Conservation (phyloP, 2,888 invertebrate genomes). For the Standfussiana lucernea region DNA sequence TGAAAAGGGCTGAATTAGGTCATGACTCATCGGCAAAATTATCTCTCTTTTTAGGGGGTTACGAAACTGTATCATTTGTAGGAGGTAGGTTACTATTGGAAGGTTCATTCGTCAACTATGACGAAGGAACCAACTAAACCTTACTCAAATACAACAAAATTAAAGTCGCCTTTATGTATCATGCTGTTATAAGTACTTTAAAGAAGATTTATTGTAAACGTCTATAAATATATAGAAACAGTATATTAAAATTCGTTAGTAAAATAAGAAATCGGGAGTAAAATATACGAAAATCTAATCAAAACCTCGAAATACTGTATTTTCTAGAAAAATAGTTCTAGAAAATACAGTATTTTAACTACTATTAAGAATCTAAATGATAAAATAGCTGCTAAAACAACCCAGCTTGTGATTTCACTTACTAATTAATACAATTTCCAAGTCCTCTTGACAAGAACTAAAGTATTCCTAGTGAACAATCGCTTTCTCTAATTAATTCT, state of each 20-base stretch:
- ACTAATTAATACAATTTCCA: slow-evolving; percentile 22
- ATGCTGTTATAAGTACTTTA: not conserved
- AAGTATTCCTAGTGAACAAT: slow-evolving; percentile 21
- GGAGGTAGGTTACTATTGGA: not conserved
- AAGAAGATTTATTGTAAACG: not conserved
- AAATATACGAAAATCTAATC: not conserved
- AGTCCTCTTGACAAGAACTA: slow-evolving; percentile 8
- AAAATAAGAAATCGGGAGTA: not conserved
- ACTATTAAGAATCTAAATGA: not conserved
- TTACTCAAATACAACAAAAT: not conserved
- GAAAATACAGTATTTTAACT: not conserved
- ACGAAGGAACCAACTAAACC: not conserved
- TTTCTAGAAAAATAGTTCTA: too few relatives aligned
- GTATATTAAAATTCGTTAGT: not conserved
- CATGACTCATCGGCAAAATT: slow-evolving; percentile 6
- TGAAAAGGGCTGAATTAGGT: slow-evolving; percentile 40
- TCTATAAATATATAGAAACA: not conserved
- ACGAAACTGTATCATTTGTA: slow-evolving; percentile 1
- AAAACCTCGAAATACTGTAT: not conserved
- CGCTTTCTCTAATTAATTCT: slow-evolving; percentile 15
- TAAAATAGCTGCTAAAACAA: not conserved
- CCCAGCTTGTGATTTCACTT: not conserved
- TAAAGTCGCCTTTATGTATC: not conserved
- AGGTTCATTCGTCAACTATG: too few relatives aligned
- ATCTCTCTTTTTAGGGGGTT: not conserved